These are phyloP conservation scores for Ceraclea dissimilis DNA, from an alignment of 2,888 invertebrate species.

Conservation along the genomic window DNA sequence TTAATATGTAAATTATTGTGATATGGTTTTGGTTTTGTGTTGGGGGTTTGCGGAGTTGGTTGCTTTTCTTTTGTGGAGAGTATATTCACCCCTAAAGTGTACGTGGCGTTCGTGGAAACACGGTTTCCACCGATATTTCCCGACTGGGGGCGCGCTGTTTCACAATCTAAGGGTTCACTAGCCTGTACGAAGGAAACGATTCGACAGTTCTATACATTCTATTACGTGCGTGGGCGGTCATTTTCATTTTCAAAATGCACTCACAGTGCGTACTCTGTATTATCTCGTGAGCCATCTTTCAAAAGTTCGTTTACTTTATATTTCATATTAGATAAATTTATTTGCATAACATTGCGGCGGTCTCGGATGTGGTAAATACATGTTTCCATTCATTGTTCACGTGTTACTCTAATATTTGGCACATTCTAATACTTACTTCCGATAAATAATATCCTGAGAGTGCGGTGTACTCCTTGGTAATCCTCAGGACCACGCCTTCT, in stretches of 20 bases:
- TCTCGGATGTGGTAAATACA: neutral
- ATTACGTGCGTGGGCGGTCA: neutral
- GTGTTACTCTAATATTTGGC: neutral
- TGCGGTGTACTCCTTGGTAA: neutral
- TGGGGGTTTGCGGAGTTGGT: neutral
- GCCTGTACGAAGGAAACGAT: neutral
- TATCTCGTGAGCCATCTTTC: neutral
- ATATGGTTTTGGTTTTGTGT: neutral
- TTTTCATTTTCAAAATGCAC: neutral
- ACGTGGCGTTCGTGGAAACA: neutral
- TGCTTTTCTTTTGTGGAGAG: neutral
- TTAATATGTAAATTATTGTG: no score
- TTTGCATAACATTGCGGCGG: no score
- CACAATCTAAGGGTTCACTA: neutral
- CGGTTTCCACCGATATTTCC: neutral
- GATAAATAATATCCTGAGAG: neutral
- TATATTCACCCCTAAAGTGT: neutral
- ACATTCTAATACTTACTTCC: neutral
- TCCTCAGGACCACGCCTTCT: constrained; percentile 3
- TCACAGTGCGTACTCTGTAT: neutral
- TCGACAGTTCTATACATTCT: neutral
- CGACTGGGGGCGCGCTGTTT: neutral
- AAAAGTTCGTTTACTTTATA: neutral
- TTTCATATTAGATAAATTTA: no score
- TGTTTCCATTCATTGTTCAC: neutral